Conservation (phyloP, 2,888 invertebrate species). For the Latrodectus elegans region DNA sequence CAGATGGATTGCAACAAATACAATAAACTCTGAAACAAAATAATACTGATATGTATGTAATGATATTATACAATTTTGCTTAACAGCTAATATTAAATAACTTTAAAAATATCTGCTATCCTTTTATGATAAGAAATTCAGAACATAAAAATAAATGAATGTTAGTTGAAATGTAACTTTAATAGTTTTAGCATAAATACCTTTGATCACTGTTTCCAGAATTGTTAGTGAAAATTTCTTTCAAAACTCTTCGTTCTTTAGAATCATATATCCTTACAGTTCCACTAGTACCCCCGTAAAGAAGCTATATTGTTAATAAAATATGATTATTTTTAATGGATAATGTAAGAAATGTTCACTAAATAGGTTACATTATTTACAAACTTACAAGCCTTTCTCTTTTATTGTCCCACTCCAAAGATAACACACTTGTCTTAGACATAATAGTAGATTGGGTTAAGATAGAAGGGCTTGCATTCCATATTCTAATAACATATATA, state of each 20-base stretch:
- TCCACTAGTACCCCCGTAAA: constrained; percentile 79
- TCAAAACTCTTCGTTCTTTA: constrained; percentile 79
- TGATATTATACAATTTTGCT: too few species aligned
- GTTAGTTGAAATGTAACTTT: too few species aligned
- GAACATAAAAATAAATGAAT: too few species aligned
- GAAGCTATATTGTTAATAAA: constrained; percentile 73
- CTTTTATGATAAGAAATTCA: too few species aligned
- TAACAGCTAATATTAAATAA: too few species aligned
- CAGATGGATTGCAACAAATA: constrained; percentile 78
- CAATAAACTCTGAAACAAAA: constrained; percentile 72
- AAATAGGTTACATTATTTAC: constrained; percentile 6
- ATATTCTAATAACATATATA: constrained; percentile 73
- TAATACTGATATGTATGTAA: too few species aligned
- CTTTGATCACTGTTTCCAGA: constrained; percentile 73
- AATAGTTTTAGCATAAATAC: constrained; percentile 57
- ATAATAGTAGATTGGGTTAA: constrained; percentile 77
- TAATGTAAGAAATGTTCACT: not conserved
- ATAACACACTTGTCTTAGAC: constrained; percentile 78
- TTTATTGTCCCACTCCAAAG: constrained; percentile 80
- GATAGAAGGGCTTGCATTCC: constrained; percentile 75
- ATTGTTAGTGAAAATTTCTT: constrained; percentile 77
- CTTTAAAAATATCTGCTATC: too few species aligned
- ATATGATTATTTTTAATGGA: not conserved
- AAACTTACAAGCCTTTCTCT: constrained; percentile 78
- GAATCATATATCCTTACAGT: constrained; percentile 79